Evolutionary conservation across 2,797 vertebrate genomes (phyloP).

Genomic region (Microhierax caerulescens): DNA sequence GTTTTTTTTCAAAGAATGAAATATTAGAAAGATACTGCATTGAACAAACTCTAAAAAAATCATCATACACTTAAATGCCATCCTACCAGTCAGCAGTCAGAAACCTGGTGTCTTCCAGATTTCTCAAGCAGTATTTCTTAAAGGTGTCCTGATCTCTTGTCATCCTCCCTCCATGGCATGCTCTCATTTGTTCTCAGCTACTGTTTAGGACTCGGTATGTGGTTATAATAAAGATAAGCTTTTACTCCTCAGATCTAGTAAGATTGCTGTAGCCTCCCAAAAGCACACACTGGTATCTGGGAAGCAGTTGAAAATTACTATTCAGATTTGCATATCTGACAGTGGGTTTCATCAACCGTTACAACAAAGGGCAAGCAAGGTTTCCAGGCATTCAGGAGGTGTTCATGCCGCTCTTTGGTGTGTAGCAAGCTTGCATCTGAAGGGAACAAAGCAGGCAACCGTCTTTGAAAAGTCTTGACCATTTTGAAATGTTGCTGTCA

Average conservation of each 20-base stretch:
- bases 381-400: neutral
- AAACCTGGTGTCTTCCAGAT: neutral
- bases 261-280: neutral
- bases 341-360: neutral
- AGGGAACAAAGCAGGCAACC: neutral
- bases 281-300: neutral
- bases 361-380: neutral
- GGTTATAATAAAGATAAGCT: neutral
- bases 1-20: neutral
- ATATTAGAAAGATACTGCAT: neutral
- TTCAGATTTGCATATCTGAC: neutral
- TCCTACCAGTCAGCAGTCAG: neutral
- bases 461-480: neutral
- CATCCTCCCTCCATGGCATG: neutral
- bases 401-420: neutral
- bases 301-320: neutral
- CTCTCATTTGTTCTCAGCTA: neutral
- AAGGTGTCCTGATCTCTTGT: fast-evolving
- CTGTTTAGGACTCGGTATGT: neutral
- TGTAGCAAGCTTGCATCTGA: neutral
- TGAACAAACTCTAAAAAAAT: neutral
- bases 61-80: neutral
- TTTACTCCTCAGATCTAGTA: neutral
- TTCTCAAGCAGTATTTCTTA: neutral
- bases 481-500: fast-evolving